These are phyloP conservation scores for Amia ocellicauda DNA, from an alignment of 2,113 vertebrate species.

Conservation along the genomic window DNA sequence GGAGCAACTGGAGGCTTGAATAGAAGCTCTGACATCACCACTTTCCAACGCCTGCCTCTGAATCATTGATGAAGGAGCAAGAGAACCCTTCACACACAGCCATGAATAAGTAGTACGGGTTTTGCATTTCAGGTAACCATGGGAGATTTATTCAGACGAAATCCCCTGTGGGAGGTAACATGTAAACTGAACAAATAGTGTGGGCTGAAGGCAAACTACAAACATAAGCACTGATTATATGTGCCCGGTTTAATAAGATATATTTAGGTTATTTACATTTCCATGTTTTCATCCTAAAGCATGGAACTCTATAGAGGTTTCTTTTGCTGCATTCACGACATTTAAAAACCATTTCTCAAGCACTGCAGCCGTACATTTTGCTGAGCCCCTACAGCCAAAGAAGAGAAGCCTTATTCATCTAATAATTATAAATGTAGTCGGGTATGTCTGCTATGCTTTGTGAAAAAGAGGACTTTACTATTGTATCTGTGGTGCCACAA, in stretches of 20 bases:
- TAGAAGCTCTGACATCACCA: slow-evolving; percentile 59
- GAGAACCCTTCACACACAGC: slow-evolving; percentile 26
- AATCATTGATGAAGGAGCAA: slow-evolving; percentile 58
- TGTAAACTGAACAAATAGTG: background rate
- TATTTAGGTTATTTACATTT: no score
- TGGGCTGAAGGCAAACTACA: background rate
- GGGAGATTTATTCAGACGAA: slow-evolving; percentile 14
- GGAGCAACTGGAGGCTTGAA: slow-evolving; percentile 34
- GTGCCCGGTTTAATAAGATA: background rate
- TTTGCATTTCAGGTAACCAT: slow-evolving; percentile 27
- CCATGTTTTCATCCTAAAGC: no score
- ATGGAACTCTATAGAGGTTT: no score
- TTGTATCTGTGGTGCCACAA: no score
- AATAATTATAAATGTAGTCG: no score
- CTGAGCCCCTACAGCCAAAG: no score
- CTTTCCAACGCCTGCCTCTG: slow-evolving; percentile 45
- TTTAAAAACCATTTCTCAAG: no score
- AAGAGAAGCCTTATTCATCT: no score
- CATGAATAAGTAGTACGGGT: slow-evolving; percentile 9
- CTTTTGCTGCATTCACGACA: no score
- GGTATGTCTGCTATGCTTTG: no score
- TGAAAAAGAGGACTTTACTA: no score
- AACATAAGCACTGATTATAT: background rate
- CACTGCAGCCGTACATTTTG: no score
- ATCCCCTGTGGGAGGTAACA: background rate